Evolutionary conservation across 2,888 invertebrate genomes (phyloP).

Genomic region (Tridacna crocea): DNA sequence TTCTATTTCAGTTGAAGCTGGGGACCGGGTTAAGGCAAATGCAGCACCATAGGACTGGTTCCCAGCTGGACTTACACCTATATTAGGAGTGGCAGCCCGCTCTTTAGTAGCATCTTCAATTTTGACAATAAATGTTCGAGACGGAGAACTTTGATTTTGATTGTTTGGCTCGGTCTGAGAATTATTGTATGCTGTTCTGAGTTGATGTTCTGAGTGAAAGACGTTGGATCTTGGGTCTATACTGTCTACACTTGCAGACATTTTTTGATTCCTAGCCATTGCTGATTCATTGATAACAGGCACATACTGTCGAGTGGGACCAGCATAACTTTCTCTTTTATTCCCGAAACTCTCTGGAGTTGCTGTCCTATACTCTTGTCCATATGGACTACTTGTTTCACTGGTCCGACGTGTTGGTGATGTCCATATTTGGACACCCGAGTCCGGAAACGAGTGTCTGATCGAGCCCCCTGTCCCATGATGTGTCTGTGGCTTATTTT

Average conservation of each 20-base stretch:
- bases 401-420: constrained; percentile 43
- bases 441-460: constrained; percentile 70
- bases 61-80: constrained; percentile 31
- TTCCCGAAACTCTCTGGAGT: constrained; percentile 42
- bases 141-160: constrained; percentile 54
- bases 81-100: constrained; percentile 50
- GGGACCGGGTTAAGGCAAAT: constrained; percentile 76
- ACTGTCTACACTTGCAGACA: constrained; percentile 71
- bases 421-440: constrained; percentile 60
- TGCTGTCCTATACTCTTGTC: constrained; percentile 50
- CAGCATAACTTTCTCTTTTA: constrained; percentile 47
- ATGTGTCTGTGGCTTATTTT: constrained; percentile 24
- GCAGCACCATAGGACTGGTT: constrained; percentile 72
- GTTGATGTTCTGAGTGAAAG: constrained; percentile 64
- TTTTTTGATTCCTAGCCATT: constrained; percentile 55
- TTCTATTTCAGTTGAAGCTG: constrained; percentile 71
- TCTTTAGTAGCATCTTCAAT: constrained; percentile 60
- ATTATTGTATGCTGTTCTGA: constrained; percentile 60
- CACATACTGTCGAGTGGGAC: constrained; percentile 67
- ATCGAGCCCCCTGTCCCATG: constrained; percentile 50
- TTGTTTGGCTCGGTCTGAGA: constrained; percentile 61
- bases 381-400: constrained; percentile 57
- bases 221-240: constrained; percentile 65
- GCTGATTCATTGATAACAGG: constrained; percentile 70
- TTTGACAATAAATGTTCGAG: constrained; percentile 70